phyloP scores from a whole-genome alignment of 2,797 vertebrate genomes.

The Hoplostethus mediterraneus region DNA sequence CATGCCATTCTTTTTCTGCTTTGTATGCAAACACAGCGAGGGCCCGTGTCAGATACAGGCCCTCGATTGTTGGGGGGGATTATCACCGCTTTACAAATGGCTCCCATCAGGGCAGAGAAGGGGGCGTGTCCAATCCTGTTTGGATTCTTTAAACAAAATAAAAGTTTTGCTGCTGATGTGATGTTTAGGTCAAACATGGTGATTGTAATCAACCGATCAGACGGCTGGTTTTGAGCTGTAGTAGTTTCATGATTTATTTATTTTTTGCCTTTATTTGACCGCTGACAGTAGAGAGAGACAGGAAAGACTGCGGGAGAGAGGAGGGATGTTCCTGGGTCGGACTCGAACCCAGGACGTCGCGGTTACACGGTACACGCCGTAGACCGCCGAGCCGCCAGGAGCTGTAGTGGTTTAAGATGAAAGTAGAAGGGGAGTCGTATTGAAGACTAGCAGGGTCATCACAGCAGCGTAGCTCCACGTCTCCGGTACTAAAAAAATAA shows the following conservation, averaged over 20 bases:
- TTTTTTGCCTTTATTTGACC: too few relatives aligned
- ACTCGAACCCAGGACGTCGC: too few relatives aligned
- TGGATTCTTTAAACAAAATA: not conserved
- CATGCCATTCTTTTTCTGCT: constrained; percentile 74
- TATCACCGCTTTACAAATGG: constrained; percentile 63
- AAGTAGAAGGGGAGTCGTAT: not conserved
- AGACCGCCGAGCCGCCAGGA: not conserved
- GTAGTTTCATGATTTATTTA: not conserved
- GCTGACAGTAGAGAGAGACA: too few relatives aligned
- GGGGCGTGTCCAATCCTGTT: constrained; percentile 52
- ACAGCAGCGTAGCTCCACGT: not conserved
- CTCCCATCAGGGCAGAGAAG: constrained; percentile 40
- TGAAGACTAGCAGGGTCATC: not conserved
- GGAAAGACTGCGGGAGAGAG: too few relatives aligned
- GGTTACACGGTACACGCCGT: too few relatives aligned
- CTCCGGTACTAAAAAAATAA: not conserved
- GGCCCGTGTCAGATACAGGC: constrained; percentile 68
- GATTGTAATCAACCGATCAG: not conserved
- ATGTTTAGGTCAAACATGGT: constrained; percentile 5
- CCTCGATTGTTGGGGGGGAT: constrained; percentile 68
- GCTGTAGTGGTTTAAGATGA: not conserved
- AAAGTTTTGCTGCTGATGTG: not conserved
- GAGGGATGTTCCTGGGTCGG: too few relatives aligned
- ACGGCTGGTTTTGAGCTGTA: not conserved
- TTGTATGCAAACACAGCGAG: constrained; percentile 75